These are phyloP conservation scores for Gasterosteus nipponicus DNA, from an alignment of 2,113 vertebrate genomes.

Conservation along the genomic window DNA sequence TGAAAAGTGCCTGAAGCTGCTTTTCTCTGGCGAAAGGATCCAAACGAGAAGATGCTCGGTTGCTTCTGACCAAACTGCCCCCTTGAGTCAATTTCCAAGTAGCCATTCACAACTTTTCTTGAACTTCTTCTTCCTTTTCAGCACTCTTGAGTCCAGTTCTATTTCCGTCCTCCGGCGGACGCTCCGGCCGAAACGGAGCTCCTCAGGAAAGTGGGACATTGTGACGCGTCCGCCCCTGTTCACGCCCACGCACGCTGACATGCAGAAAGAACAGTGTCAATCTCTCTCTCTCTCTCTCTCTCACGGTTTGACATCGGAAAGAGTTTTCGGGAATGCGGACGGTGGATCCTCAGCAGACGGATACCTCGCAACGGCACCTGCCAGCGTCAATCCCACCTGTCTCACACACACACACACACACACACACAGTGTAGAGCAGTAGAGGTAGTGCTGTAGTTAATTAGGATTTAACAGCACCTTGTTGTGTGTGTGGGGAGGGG, in stretches of 20 bases:
- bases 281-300: conserved; percentile 25
- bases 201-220: conserved; percentile 18
- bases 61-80: background rate
- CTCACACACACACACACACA: conserved; percentile 12
- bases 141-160: background rate
- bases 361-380: conserved; percentile 54
- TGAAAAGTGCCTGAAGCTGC: background rate
- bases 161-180: conserved; percentile 29
- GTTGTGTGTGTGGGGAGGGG: conserved; percentile 28
- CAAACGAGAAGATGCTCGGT: background rate
- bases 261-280: conserved; percentile 60
- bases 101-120: background rate
- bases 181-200: conserved; percentile 12
- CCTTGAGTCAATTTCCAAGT: background rate
- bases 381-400: conserved; percentile 45
- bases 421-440: conserved; percentile 10
- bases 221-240: conserved; percentile 29
- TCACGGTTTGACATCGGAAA: conserved; percentile 40
- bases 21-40: background rate
- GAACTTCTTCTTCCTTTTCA: background rate
- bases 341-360: conserved; percentile 62
- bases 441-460: conserved; percentile 61
- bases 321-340: conserved; percentile 55
- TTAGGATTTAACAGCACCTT: conserved; percentile 55
- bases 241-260: conserved; percentile 15